Conservation (phyloP, 1,140 invertebrate species). For the Atta texana region DNA sequence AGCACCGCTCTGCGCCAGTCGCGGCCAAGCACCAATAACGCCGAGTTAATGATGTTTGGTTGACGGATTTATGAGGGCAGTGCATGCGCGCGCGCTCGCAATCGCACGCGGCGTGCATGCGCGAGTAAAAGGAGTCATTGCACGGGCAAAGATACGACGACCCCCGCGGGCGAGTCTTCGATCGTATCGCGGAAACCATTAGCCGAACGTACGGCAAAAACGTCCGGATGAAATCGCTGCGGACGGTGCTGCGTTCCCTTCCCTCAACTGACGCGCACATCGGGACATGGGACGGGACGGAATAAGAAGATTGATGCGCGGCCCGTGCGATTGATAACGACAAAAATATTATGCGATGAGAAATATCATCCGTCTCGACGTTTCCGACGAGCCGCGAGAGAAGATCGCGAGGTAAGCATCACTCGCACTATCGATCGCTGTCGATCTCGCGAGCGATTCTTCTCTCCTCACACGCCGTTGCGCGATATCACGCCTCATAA, state of each 20-base stretch:
- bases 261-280: conserved; percentile 23
- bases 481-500: not conserved
- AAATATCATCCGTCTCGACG: conserved; percentile 3
- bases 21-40: conserved; percentile 76
- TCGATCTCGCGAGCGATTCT: conserved; percentile 29
- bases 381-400: not conserved
- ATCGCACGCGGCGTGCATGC: conserved; percentile 51
- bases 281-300: not conserved
- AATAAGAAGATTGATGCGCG: conserved; percentile 70
- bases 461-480: not conserved
- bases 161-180: conserved; percentile 70
- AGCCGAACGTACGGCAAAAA: conserved; percentile 67
- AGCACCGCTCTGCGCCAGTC: conserved; percentile 68
- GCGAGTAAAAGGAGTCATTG: conserved; percentile 74
- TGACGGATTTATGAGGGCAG: conserved; percentile 78
- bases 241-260: conserved; percentile 18
- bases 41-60: conserved; percentile 79
- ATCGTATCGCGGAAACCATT: conserved; percentile 77
- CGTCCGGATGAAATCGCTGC: conserved; percentile 32
- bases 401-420: conserved; percentile 11
- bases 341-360: conserved; percentile 60
- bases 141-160: conserved; percentile 74
- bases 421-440: not conserved
- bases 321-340: conserved; percentile 68
- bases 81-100: conserved; percentile 29